Conservation (phyloP, 2,113 vertebrate species). For the Typhlomys cinereus region DNA sequence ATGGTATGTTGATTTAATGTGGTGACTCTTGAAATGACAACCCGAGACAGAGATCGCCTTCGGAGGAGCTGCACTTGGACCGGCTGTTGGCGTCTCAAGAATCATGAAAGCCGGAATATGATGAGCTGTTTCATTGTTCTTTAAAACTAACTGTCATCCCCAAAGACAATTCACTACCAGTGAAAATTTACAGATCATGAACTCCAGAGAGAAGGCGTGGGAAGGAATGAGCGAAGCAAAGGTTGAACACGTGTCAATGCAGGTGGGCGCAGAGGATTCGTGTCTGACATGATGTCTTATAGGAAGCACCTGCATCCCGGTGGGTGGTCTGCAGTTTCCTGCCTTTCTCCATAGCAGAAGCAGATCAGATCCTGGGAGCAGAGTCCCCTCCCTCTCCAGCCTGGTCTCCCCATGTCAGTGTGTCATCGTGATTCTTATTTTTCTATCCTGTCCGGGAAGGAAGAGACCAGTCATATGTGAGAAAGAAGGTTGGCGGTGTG, state of each 20-base stretch:
- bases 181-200: neutral
- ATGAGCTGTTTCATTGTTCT: neutral
- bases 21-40: neutral
- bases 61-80: neutral
- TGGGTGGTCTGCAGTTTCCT: too few species aligned
- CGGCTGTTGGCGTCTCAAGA: neutral
- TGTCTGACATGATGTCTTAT: too few species aligned
- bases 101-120: neutral
- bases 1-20: neutral
- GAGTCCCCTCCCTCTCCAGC: too few species aligned
- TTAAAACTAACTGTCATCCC: neutral
- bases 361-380: too few species aligned
- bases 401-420: too few species aligned
- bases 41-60: neutral
- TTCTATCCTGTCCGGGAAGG: too few species aligned
- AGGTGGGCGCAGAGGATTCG: neutral
- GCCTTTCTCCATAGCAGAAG: too few species aligned
- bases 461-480: neutral
- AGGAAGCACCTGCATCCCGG: too few species aligned
- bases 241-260: neutral
- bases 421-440: too few species aligned
- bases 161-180: neutral
- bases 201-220: neutral
- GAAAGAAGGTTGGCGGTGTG: neutral
- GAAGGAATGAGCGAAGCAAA: neutral